Conservation (phyloP, 2,113 vertebrate species). For the Lophura nycthemera region DNA sequence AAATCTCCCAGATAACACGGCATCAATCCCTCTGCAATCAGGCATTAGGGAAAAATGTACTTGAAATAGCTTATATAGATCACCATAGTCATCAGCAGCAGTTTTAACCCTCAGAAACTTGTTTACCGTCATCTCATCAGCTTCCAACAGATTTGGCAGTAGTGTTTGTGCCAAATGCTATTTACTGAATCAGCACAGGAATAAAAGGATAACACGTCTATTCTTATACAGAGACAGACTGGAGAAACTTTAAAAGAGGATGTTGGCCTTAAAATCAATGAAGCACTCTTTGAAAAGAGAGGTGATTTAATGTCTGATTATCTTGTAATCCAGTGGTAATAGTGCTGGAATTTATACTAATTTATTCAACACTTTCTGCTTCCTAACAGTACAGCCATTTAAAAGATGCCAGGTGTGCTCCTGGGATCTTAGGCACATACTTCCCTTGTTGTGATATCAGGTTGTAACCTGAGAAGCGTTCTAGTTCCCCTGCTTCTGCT, state of each 20-base stretch:
- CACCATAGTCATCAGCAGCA: background rate
- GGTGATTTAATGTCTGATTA: background rate
- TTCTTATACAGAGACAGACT: background rate
- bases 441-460: background rate
- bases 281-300: background rate
- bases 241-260: background rate
- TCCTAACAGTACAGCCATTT: background rate
- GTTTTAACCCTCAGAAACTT: constrained; percentile 8
- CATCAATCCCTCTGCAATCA: background rate
- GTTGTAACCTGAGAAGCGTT: background rate
- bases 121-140: background rate
- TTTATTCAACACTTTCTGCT: background rate
- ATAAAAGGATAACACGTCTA: background rate
- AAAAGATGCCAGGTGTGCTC: background rate
- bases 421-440: background rate
- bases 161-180: background rate
- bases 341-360: background rate
- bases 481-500: background rate
- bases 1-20: background rate
- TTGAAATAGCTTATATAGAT: background rate
- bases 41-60: background rate
- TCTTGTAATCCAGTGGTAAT: background rate
- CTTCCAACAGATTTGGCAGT: background rate
- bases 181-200: background rate
- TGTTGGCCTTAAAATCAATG: background rate